Base-by-base conservation (phyloP, 2,888 invertebrate genomes). In the Chaetogeoica ovagalla region DNA sequence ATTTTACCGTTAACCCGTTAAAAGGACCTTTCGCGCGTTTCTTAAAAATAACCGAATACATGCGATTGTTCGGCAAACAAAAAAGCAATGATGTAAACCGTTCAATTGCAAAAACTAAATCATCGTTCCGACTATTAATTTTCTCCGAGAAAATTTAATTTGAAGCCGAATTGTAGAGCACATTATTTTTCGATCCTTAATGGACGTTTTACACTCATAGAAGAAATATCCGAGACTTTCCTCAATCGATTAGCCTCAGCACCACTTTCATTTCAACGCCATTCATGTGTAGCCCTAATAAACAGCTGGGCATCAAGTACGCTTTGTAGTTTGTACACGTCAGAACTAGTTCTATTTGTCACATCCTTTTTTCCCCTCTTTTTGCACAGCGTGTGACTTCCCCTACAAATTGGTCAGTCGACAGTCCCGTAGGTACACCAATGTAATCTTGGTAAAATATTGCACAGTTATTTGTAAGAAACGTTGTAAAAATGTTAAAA, bases 301-400 rank as follows among this genome's bases (percentile, higher is more conserved):
- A 75, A 68, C 75, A 68, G 66, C 75, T 75, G 75, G 75, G 68
- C 57, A 59, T 75, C 68, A n/a, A 19, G 59, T 59, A 43, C 39
- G 30, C 43, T 66, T 75, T n/a, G 43, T 57, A 75, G 66, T 75
- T 75, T 75, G 75, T 75, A 68, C 75, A 48, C 15, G 75, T 75
- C 66, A 75, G n/a, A 68, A 75, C 43, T 48, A 59, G 66, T 75
- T 59, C 75, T 59, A 75, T 75, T 66, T 75, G 57, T 68, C 68
- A 59, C 68, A 17, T 39, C 65, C 55, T 65, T 65, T 55, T 37
- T 57, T 30, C 30, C 39, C 21, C 9, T 43, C 13, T 57, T 57
- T 75, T 66, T 57, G 43, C 73, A 37, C 75, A 66, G 66, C 63
- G 55, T 55, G 66, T 13, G 57, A 57, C 39, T 74, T 57, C 7